Evolutionary conservation across 2,888 invertebrate species (phyloP).

Genomic region (Erebia epiphron): DNA sequence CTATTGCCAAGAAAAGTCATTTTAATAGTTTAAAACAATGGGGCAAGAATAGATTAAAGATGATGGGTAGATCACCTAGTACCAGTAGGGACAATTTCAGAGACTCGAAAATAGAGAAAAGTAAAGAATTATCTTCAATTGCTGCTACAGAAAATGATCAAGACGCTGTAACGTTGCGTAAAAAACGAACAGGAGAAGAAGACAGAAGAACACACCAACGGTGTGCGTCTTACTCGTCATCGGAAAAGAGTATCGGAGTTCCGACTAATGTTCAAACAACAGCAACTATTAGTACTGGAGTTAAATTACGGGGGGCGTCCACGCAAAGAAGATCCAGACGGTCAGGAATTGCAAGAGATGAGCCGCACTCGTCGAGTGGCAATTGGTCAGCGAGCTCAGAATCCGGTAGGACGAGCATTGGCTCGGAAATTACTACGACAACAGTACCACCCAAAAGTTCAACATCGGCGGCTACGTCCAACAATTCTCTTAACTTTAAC

Average conservation of each 20-base stretch:
- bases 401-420: conserved; percentile 92
- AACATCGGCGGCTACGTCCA: conserved; percentile 86
- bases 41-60: conserved; percentile 90
- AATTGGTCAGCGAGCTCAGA: conserved; percentile 98
- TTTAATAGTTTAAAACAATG: conserved; percentile 93
- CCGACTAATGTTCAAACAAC: conserved; percentile 80
- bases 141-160: conserved; percentile 81
- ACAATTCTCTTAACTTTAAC: conserved; percentile 85
- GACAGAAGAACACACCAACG: conserved; percentile 89
- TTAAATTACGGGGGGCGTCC: conserved; percentile 90
- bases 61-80: conserved; percentile 86
- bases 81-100: conserved; percentile 79
- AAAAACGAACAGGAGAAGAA: conserved; percentile 83
- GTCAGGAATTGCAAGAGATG: conserved; percentile 87
- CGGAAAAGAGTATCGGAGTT: conserved; percentile 86
- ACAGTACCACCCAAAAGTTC: conserved; percentile 88
- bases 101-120: conserved; percentile 70
- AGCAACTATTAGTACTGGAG: conserved; percentile 83
- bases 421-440: conserved; percentile 89
- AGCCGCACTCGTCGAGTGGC: conserved; percentile 94
- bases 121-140: conserved; percentile 69
- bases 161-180: conserved; percentile 86
- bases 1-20: conserved; percentile 82
- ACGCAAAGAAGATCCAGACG: conserved; percentile 87
- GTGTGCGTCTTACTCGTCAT: conserved; percentile 90